Evolutionary conservation across 2,113 vertebrate genomes (phyloP), one percentile per base, ranked within the genome.

Genomic region (Manacus vitellinus): DNA sequence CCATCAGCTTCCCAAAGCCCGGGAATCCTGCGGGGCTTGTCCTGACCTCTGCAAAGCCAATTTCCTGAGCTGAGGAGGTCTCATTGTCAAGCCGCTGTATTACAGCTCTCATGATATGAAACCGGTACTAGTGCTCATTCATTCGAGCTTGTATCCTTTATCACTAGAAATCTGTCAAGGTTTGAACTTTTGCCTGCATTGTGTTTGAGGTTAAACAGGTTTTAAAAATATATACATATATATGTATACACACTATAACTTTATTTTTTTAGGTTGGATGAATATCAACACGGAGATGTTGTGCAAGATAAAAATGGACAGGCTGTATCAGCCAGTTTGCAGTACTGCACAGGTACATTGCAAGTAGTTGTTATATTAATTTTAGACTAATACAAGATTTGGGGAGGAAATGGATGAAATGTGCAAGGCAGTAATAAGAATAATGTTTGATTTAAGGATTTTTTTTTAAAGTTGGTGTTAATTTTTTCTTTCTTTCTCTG

Each of bases 211-310:
- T 88, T 71, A 80, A 90, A 56, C 28, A 70, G 19, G 9, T 89
- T 87, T 85, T 56, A 55, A 77, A 75, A 30, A 28, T 33, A 71
- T 16, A 51, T 11, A 23, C 39, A 28, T 14, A 8, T 35, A 8
- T 28, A 12, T 21, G 6, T 23, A 84, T 27, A 12, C 23, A 65
- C 18, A 37, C 28, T 47, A 2, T 91, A 31, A 77, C 25, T 74
- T 91, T 91, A 14, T 82, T 94, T 96, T 97, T 96, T 17, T 86
- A 97, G 97, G 10, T 88, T 92, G 63, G 24, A 62, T 41, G 70
- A 77, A 41, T 82, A 51, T 85, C 79, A 52, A 2, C 56, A 23
- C 41, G 95, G 93, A 92, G 73, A 92, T 68, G 33, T 24, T 44
- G 44, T 27, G 37, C 72, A 85, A 58, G 79, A 85, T 43, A 72